Evolutionary conservation across 2,888 invertebrate genomes (phyloP), one percentile per base, ranked within the genome.

Genomic region (Podabrus alpinus): DNA sequence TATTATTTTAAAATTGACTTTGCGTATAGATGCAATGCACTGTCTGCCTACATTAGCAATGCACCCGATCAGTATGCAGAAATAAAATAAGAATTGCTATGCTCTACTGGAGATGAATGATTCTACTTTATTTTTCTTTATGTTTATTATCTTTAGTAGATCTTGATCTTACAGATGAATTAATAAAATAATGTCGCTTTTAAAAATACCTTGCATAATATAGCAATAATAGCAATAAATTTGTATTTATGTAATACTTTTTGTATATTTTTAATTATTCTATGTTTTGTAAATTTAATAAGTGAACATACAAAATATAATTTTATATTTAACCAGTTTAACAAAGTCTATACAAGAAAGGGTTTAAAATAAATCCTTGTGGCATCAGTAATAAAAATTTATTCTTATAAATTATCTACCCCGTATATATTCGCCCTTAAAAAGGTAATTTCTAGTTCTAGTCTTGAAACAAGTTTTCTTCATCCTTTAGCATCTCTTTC

Each of bases 361-460:
- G 77, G 75, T 76, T 69, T 66, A 75, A 68, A 76, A 69, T 66
- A 76, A 73, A 76, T 72, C 77, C 78, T 79, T 78, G 78, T 70
- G 77, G 78, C 74, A 69, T 45, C 45, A 4, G 45, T 45, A 45
- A 45, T 45, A 45, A 75, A 79, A 79, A 77, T 78, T 71, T 77
- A 79, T 79, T 78, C 79, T 79, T 79, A 77, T 77, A 71, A 78
- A 69, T 79, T 78, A 79, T 78, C 76, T 76, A 75, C 71, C 71
- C 74, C 29, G 76, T 61, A 68, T 61, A 68, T 19, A 59, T 76
- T 72, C 73, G 67, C 79, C 76, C 78, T 78, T 78, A 79, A 79
- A 75, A 77, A 77, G 74, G 78, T 77, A 78, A 79, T 79, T 79
- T 76, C 78, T 78, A 79, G 76, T 79, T 76, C 77, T 78, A 79